These are phyloP conservation scores for Corythaeola cristata DNA, from an alignment of 2,113 vertebrate species.

Conservation along the genomic window DNA sequence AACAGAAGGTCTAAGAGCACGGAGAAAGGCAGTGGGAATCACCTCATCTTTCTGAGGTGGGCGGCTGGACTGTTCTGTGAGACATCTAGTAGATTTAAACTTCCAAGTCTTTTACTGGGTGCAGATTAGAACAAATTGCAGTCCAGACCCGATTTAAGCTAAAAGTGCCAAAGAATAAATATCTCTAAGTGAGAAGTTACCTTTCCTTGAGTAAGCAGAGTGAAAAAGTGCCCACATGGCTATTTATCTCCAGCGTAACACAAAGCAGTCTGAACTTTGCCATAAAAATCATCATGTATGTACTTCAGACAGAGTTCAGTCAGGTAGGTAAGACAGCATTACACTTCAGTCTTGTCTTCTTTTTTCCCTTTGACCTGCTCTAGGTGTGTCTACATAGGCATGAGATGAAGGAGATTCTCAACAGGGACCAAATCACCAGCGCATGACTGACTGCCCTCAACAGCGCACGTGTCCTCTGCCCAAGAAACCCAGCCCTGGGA, in stretches of 20 bases:
- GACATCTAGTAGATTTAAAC: neutral
- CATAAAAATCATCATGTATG: neutral
- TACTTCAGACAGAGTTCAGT: neutral
- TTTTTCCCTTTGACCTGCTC: neutral
- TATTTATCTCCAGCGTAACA: neutral
- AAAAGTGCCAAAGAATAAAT: neutral
- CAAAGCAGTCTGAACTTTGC: neutral
- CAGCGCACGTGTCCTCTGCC: neutral
- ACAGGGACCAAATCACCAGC: neutral
- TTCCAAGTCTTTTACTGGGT: too few relatives aligned
- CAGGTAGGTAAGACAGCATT: too few relatives aligned
- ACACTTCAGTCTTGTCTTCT: neutral
- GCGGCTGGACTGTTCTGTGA: neutral
- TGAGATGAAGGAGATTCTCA: neutral
- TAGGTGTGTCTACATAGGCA: neutral
- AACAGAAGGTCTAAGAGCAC: neutral
- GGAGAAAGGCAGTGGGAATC: neutral
- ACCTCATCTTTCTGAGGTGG: neutral
- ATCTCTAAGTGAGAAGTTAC: neutral
- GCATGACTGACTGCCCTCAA: neutral
- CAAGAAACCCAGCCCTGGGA: neutral
- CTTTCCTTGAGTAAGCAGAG: neutral
- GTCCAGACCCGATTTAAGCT: neutral
- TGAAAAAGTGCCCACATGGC: neutral
- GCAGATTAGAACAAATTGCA: neutral